A percentile compares a stretch with the other conserved stretches of the same genome.
These are phyloP conservation scores for Heterohyrax brucei DNA, from an alignment of 2,797 vertebrate species.

Conservation along the genomic window DNA sequence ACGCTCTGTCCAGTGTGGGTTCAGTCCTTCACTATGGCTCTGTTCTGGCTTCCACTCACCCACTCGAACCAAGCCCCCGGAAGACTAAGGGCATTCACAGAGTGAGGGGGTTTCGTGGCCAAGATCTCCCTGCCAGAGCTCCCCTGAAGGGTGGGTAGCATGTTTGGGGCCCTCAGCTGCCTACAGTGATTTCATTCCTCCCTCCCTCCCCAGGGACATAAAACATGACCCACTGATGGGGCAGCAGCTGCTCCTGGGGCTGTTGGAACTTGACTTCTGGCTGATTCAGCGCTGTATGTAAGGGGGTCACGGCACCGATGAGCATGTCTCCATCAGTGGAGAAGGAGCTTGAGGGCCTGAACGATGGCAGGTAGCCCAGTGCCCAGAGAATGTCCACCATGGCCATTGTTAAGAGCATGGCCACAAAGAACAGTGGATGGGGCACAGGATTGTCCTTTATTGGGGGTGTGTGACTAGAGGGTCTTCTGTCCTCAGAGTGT, in stretches of 20 bases:
- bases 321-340: not conserved
- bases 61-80: not conserved
- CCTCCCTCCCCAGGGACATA: not conserved
- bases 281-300: not conserved
- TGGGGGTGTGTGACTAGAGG: too few relatives aligned
- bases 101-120: not conserved
- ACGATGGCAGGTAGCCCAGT: not conserved
- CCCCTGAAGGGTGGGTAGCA: not conserved
- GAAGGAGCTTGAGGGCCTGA: not conserved
- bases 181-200: not conserved
- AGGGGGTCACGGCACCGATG: not conserved
- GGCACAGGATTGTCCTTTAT: not conserved
- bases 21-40: not conserved
- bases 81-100: too few relatives aligned
- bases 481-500: not conserved
- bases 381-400: accelerated
- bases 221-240: accelerated
- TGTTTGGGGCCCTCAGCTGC: not conserved
- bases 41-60: not conserved
- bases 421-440: not conserved
- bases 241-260: not conserved
- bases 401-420: not conserved
- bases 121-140: not conserved
- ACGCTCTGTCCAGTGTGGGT: not conserved
- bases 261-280: not conserved